Evolutionary conservation across 2,797 vertebrate species (phyloP), one percentile per base, ranked within the genome.

Genomic region (Enteromius mattozi): DNA sequence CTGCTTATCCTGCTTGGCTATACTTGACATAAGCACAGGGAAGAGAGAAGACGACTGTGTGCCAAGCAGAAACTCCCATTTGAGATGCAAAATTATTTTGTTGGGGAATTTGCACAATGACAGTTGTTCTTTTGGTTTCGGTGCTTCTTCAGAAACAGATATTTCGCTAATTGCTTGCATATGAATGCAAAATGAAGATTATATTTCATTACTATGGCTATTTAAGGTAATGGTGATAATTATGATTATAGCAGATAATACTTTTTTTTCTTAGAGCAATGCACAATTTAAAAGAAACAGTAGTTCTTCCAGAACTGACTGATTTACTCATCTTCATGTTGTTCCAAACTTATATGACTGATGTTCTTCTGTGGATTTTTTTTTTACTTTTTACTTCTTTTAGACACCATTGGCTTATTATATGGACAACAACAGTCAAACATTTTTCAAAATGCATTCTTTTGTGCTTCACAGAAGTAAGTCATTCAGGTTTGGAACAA

Each of bases 121-220:
- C 75, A 27, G 17, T 27, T 49, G 51, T 19, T 42, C 42, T 75
- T 42, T 17, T 72, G 79, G 86, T 88, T 89, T 88, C 79, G 45
- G 74, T 71, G 68, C 33, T 66, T 19, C 17, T 61, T 37, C n/a
- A 35, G 14, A 70, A 54, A 49, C 33, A 40, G 6, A 42, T 59
- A 33, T 81, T 81, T 70, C 0, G 13, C 27, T 21, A 75, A 47
- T 74, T 75, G 61, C 33, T 51, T 82, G 21, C 59, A 65, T n/a
- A 49, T 49, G 33, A 82, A 66, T 30, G 10, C 21, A 75, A 30
- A 69, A 30, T 35, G 65, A 68, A 74, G 6, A 77, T 49, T 61
- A 78, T n/a, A 49, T 75, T 40, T 69, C 21, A 84, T 88, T 87
- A 78, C 19, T 66, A 78, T 85, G 37, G 9, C 71, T 81, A 69